phyloP scores from a whole-genome alignment of 2,797 vertebrate genomes.

The Knipowitschia caucasica region DNA sequence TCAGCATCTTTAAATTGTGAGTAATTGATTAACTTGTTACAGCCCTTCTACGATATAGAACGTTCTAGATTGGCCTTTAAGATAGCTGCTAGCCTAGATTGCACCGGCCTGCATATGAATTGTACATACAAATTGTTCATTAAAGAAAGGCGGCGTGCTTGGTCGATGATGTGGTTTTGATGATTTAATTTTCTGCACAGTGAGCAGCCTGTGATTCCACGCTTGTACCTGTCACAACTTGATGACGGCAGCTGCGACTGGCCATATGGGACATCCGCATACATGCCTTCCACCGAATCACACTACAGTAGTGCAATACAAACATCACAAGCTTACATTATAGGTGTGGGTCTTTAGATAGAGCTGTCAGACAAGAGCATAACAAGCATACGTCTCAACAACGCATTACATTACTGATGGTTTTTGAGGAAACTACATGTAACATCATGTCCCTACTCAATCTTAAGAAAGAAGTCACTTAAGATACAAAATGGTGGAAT shows the following conservation, averaged over 20 bases:
- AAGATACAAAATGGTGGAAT: neutral
- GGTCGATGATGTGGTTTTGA: constrained; percentile 22
- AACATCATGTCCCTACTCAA: neutral
- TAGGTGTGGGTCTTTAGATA: constrained; percentile 6
- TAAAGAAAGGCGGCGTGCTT: constrained; percentile 5
- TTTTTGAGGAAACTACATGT: neutral
- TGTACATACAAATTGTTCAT: neutral
- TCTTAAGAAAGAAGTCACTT: neutral
- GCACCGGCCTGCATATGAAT: neutral
- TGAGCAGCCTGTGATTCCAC: constrained; percentile 46
- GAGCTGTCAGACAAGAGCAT: constrained; percentile 24
- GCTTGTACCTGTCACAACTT: constrained; percentile 32
- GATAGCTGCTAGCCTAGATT: neutral
- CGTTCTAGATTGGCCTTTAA: neutral
- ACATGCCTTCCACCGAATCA: constrained; percentile 19
- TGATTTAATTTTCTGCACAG: constrained; percentile 55
- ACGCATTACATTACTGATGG: neutral
- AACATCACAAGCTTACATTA: constrained; percentile 12
- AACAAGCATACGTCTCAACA: constrained; percentile 11
- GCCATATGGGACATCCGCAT: constrained; percentile 17
- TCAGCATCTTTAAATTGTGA: no score
- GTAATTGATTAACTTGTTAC: no score
- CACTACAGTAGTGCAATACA: constrained; percentile 2
- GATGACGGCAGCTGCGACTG: constrained; percentile 31
- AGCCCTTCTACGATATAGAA: no score